Evolutionary conservation across 2,888 invertebrate species (phyloP).

Genomic region (Philopedon plagiatum): DNA sequence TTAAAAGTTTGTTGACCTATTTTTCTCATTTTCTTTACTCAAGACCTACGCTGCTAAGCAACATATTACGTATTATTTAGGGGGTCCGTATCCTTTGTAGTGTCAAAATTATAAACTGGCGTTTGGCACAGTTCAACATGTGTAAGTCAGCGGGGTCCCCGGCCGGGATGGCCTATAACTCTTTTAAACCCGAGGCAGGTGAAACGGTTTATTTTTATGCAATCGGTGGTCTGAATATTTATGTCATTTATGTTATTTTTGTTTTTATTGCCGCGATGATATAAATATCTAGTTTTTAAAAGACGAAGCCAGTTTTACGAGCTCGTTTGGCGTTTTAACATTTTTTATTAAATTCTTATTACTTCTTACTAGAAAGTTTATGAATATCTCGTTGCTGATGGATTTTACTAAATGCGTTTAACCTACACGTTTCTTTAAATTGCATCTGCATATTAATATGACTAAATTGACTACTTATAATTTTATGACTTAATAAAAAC

Average conservation of each 20-base stretch:
- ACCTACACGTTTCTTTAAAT: no score
- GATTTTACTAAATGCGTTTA: neutral
- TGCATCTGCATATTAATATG: no score
- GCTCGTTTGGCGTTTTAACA: constrained; percentile 14
- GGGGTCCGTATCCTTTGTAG: constrained; percentile 50
- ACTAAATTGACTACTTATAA: no score
- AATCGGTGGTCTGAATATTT: constrained; percentile 50
- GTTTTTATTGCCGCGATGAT: constrained; percentile 39
- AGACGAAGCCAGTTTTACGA: constrained; percentile 36
- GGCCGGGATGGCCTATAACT: constrained; percentile 54
- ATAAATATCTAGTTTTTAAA: constrained; percentile 45
- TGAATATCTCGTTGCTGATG: neutral
- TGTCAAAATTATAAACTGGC: constrained; percentile 60
- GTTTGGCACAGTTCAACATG: constrained; percentile 59
- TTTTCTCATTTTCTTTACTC: neutral
- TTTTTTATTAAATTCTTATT: neutral
- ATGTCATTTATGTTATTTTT: constrained; percentile 44
- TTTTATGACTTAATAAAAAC: no score
- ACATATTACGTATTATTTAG: constrained; percentile 44
- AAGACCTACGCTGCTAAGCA: constrained; percentile 1
- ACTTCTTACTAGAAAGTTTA: neutral
- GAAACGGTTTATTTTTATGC: constrained; percentile 52
- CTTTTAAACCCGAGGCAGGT: constrained; percentile 51
- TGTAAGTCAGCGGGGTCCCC: constrained; percentile 59
- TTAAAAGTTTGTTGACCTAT: neutral